Evolutionary conservation across 2,113 vertebrate genomes (phyloP).

Genomic region (Xiphias gladius): DNA sequence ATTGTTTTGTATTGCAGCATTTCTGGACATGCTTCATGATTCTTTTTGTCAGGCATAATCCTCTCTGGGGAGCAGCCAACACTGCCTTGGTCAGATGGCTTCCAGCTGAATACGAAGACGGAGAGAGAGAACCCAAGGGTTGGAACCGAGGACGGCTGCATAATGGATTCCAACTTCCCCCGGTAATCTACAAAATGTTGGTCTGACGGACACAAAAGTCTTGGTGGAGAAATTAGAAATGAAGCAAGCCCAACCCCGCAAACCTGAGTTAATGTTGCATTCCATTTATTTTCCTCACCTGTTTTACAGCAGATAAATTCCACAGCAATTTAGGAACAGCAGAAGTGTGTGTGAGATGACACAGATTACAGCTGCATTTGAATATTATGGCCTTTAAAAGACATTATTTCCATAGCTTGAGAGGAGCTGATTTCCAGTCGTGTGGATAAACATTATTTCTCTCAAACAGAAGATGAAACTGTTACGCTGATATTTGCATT

Average conservation of each 20-base stretch:
- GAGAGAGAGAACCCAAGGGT: slow-evolving; percentile 90
- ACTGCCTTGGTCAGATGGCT: slow-evolving; percentile 92
- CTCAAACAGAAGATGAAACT: slow-evolving; percentile 32
- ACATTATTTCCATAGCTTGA: slow-evolving; percentile 17
- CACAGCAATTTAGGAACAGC: slow-evolving; percentile 38
- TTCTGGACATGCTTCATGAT: slow-evolving; percentile 56
- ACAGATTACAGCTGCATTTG: slow-evolving; percentile 32
- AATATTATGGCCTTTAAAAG: slow-evolving; percentile 25
- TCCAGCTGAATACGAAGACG: slow-evolving; percentile 93
- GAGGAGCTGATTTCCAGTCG: slow-evolving; percentile 32
- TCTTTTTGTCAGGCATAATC: slow-evolving; percentile 86
- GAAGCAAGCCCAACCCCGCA: slow-evolving; percentile 34
- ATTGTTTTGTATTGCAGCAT: slow-evolving; percentile 27
- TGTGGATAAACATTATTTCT: slow-evolving; percentile 30
- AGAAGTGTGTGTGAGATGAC: slow-evolving; percentile 30
- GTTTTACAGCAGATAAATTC: slow-evolving; percentile 60
- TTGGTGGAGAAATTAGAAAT: slow-evolving; percentile 54
- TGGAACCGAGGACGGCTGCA: slow-evolving; percentile 88
- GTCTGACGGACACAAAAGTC: slow-evolving; percentile 45
- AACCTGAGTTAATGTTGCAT: slow-evolving; percentile 42
- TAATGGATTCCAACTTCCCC: slow-evolving; percentile 89
- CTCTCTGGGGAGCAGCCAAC: slow-evolving; percentile 93
- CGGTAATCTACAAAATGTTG: slow-evolving; percentile 80
- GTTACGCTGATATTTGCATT: slow-evolving; percentile 33
- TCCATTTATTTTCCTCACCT: slow-evolving; percentile 51